Conservation (phyloP, 2,113 vertebrate species). For the Perccottus glenii region DNA sequence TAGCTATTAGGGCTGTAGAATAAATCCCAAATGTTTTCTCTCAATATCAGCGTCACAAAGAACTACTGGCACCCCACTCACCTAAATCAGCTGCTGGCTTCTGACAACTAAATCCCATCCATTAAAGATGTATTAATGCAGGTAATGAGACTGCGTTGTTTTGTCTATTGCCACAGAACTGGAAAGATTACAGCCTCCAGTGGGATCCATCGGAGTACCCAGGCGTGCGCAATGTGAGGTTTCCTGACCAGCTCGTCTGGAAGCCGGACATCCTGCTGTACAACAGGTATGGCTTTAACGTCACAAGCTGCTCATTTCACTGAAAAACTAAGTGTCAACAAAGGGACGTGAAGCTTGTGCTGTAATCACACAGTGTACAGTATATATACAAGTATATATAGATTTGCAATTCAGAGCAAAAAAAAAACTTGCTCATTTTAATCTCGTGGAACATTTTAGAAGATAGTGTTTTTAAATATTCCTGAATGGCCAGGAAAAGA, state of each 20-base stretch:
- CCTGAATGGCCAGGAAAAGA: no score
- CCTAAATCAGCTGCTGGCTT: background rate
- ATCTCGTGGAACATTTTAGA: no score
- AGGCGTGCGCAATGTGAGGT: constrained; percentile 87
- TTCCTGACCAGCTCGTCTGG: constrained; percentile 91
- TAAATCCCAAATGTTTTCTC: no score
- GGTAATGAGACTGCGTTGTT: background rate
- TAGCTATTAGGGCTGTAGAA: no score
- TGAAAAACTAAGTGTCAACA: background rate
- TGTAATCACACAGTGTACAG: no score
- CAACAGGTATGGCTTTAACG: constrained; percentile 86
- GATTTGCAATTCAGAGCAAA: no score
- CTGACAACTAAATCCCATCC: background rate
- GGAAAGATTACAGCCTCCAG: constrained; percentile 88
- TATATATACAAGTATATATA: no score
- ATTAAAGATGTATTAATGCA: background rate
- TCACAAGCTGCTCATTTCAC: background rate
- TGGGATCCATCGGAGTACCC: constrained; percentile 90
- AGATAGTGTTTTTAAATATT: no score
- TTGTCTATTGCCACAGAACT: constrained; percentile 78
- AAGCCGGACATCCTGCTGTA: constrained; percentile 97
- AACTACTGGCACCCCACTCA: no score
- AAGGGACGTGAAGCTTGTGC: no score
- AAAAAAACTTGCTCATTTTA: no score
- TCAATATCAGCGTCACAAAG: no score